A percentile compares a stretch with the other conserved stretches of the same genome.
These are phyloP conservation scores for Agapornis canus DNA, from an alignment of 2,797 vertebrate genomes.

Conservation along the genomic window DNA sequence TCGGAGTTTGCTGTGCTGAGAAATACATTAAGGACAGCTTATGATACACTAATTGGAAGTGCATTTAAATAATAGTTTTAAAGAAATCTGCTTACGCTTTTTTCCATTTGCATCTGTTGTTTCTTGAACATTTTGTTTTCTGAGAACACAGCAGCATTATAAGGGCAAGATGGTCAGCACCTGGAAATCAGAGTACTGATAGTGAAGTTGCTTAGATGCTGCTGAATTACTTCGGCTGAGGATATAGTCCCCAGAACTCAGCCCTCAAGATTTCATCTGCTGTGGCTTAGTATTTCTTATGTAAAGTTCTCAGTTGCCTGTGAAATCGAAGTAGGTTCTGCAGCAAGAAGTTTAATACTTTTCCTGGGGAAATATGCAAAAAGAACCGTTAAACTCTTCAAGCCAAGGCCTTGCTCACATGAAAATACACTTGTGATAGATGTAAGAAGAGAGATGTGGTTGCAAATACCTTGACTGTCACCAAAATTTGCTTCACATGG, in stretches of 20 bases:
- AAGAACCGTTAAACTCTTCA: neutral
- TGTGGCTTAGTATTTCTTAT: accelerated
- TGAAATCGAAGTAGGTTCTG: neutral
- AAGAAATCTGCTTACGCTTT: neutral
- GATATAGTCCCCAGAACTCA: neutral
- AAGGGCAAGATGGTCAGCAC: neutral
- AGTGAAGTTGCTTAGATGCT: neutral
- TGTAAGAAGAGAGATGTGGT: neutral
- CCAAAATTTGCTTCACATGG: neutral
- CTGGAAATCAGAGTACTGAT: neutral
- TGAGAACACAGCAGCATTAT: neutral
- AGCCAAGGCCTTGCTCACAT: neutral
- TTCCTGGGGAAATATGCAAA: neutral
- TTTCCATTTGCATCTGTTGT: neutral
- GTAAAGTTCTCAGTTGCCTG: neutral
- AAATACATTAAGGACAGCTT: neutral
- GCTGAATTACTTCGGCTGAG: neutral
- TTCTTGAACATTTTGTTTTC: neutral
- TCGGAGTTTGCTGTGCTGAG: neutral
- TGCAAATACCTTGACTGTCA: neutral
- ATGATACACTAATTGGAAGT: constrained; percentile 30
- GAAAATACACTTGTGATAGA: neutral
- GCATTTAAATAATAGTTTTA: neutral
- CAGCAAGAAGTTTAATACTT: neutral
- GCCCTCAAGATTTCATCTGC: neutral